These are phyloP conservation scores for Mergus octosetaceus DNA, from an alignment of 2,797 vertebrate genomes.

Conservation along the genomic window DNA sequence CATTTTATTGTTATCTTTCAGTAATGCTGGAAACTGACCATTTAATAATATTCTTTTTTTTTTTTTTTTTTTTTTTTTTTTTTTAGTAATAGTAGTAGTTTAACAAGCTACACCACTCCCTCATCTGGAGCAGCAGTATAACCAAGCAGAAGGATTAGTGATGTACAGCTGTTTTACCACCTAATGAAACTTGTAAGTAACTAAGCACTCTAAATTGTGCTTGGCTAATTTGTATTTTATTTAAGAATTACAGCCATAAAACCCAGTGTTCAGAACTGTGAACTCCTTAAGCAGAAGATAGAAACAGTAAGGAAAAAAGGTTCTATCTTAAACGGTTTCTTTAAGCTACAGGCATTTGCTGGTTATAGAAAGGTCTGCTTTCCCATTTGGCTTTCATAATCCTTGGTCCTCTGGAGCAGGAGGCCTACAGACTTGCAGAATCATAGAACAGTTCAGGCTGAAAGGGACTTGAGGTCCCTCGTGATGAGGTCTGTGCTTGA, in stretches of 20 bases:
- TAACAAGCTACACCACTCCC: neutral
- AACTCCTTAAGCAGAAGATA: neutral
- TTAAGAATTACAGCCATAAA: neutral
- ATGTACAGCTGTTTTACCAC: neutral
- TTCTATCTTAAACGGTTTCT: neutral
- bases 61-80: neutral
- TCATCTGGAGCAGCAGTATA: neutral
- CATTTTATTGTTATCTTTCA: neutral
- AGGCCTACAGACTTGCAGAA: neutral
- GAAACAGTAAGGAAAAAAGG: neutral
- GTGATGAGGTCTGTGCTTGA: rapidly evolving
- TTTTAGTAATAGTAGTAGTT: neutral
- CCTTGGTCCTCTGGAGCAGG: neutral
- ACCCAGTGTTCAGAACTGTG: neutral
- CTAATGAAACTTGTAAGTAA: neutral
- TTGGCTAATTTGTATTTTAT: neutral
- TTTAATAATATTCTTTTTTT: neutral
- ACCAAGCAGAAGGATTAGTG: neutral
- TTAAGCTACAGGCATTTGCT: neutral
- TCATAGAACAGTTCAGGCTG: neutral
- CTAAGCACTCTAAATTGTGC: neutral
- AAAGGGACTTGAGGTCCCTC: neutral
- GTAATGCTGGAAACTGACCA: neutral
- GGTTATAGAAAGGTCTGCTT: neutral
- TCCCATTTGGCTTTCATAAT: neutral